phyloP scores from a whole-genome alignment of 2,113 vertebrate genomes.

The Boulengeromyrus knoepffleri region DNA sequence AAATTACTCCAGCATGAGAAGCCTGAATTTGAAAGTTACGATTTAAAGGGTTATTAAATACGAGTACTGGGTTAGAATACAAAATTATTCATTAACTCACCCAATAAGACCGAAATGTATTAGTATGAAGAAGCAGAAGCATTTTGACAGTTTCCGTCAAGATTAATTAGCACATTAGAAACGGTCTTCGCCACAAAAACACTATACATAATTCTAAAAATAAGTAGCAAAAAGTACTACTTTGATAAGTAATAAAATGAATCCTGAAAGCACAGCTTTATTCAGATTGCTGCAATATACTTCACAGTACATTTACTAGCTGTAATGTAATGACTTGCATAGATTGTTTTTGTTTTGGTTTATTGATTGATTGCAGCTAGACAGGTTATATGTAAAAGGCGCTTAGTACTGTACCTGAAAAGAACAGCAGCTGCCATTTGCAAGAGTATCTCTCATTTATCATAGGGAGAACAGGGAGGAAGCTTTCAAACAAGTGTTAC shows the following conservation, averaged over 20 bases:
- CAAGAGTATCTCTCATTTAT: neutral
- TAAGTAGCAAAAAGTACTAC: neutral
- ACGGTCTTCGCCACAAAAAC: neutral
- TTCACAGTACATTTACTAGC: conserved; percentile 5
- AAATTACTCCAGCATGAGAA: neutral
- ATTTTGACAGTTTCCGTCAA: neutral
- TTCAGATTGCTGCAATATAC: neutral
- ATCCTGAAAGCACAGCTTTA: neutral
- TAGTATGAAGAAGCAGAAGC: neutral
- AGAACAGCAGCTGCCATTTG: neutral
- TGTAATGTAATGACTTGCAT: neutral
- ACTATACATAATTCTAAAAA: neutral
- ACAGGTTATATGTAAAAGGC: neutral
- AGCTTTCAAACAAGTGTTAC: neutral
- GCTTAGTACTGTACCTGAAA: neutral
- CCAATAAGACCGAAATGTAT: neutral
- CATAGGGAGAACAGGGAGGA: neutral
- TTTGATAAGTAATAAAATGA: neutral
- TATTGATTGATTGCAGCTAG: neutral
- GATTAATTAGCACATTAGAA: conserved; percentile 10
- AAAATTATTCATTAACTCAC: neutral
- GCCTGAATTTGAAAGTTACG: neutral
- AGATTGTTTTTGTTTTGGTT: neutral
- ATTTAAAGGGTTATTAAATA: conserved; percentile 7
- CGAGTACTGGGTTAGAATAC: neutral